Conservation (phyloP, 2,113 vertebrate species). For the Dryoscopus gambensis region DNA sequence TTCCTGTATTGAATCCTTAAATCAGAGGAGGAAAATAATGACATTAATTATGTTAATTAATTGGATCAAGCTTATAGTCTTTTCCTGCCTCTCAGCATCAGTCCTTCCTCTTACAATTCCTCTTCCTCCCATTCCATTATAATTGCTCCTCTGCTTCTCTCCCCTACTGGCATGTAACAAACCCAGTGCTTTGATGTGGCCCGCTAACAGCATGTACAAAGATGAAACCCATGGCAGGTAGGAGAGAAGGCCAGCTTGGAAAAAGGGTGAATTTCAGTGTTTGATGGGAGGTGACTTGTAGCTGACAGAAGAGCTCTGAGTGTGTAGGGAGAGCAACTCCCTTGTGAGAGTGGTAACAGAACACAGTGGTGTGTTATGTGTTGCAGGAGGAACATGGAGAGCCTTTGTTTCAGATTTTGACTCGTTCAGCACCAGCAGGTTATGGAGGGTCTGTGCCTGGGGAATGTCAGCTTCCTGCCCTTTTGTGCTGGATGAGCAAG, state of each 20-base stretch:
- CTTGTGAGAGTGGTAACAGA: neutral
- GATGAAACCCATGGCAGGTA: neutral
- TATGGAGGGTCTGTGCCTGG: neutral
- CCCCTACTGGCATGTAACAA: neutral
- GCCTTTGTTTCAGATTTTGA: neutral
- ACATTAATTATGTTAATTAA: constrained; percentile 61
- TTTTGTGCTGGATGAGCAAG: neutral
- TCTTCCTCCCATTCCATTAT: constrained; percentile 39
- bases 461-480: neutral
- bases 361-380: fast-evolving
- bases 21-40: constrained; percentile 58
- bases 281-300: neutral
- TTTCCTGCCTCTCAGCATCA: constrained; percentile 59
- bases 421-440: neutral
- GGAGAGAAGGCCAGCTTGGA: neutral
- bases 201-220: neutral
- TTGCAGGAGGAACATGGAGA: fast-evolving
- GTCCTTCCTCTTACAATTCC: constrained; percentile 46
- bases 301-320: neutral
- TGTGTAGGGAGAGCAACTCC: neutral
- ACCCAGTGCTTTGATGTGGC: neutral
- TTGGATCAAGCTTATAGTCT: constrained; percentile 30
- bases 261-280: neutral
- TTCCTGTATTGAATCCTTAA: constrained; percentile 48
- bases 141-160: constrained; percentile 5